Evolutionary conservation across 2,888 invertebrate species (phyloP), one percentile per base, ranked within the genome.

Genomic region (Pinctada fucata): DNA sequence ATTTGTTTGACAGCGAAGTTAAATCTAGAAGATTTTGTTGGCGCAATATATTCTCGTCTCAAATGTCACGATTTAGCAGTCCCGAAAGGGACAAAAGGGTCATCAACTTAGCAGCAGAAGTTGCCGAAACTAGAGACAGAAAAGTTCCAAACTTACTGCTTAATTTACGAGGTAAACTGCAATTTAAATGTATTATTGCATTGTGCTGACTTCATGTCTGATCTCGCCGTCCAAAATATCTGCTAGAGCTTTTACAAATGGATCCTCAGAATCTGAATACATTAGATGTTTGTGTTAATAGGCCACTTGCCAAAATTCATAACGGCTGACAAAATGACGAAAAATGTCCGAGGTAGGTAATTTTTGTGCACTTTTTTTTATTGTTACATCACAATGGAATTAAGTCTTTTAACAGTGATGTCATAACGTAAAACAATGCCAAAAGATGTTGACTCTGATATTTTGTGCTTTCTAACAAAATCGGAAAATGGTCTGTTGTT

Each of bases 111-210:
- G 90, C 90, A 49, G 87, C 86, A 73, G 89, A 90, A 80, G 83
- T 91, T 49, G 87, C 89, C 8, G 88, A 90, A 73, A 88, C 88
- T 0, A 83, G 83, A 68, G 90, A 91, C 73, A 85, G 89, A 78
- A 86, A 87, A 75, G 85, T 91, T 10, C 90, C 91, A 4, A 69
- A 77, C n/a, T 73, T 90, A 16, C 81, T 91, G 65, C 77, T 90
- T 10, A 81, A 86, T 47, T 79, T 91, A 45, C 85, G 88, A 86
- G 88, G 91, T 91, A 79, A 81, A 81, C 6, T 8, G 31, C 31
- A 31, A 31, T 0, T 31, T 45, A 5, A 67, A 67, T 6, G 10
- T 31, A 67, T 45, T 45, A 67, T 8, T n/a, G 3, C 45, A 45
- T 5, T 4, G 10, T 45, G 6, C 45, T 10, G 2, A 4, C 16